These are phyloP conservation scores for Nasonia longicornis DNA, from an alignment of 1,140 invertebrate species.

Conservation along the genomic window DNA sequence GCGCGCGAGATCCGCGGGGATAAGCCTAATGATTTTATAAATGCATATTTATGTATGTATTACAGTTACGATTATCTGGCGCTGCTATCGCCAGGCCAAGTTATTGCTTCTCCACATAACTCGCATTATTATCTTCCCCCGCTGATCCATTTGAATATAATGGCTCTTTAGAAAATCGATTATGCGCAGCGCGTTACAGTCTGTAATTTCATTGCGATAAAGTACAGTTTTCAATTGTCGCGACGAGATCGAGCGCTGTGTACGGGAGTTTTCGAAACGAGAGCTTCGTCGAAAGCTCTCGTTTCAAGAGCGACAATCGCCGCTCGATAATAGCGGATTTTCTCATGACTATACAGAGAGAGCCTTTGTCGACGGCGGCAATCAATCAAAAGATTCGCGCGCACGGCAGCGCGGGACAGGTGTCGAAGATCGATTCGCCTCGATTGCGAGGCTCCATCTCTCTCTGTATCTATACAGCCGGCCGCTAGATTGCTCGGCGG, in stretches of 20 bases:
- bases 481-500: background rate
- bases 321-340: slow-evolving; percentile 23
- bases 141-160: background rate
- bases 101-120: no score
- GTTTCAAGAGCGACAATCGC: background rate
- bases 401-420: slow-evolving; percentile 12
- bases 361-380: slow-evolving; percentile 8
- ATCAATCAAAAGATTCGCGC: slow-evolving; percentile 31
- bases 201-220: slow-evolving; percentile 1
- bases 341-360: background rate
- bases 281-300: background rate
- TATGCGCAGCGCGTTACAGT: background rate
- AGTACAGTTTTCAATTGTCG: no score
- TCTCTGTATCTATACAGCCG: background rate
- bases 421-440: slow-evolving; percentile 45
- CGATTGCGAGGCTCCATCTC: slow-evolving; percentile 17
- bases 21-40: slow-evolving; percentile 28
- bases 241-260: no score
- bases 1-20: background rate
- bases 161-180: background rate
- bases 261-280: no score
- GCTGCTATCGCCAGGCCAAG: slow-evolving; percentile 4
- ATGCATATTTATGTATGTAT: slow-evolving; percentile 24
- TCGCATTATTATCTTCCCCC: no score
- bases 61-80: slow-evolving; percentile 42